Percentiles rank a stretch among this genome's conserved stretches.
These are phyloP conservation scores for Sminthurides aquaticus DNA, from an alignment of 2,888 invertebrate genomes.

Conservation along the genomic window DNA sequence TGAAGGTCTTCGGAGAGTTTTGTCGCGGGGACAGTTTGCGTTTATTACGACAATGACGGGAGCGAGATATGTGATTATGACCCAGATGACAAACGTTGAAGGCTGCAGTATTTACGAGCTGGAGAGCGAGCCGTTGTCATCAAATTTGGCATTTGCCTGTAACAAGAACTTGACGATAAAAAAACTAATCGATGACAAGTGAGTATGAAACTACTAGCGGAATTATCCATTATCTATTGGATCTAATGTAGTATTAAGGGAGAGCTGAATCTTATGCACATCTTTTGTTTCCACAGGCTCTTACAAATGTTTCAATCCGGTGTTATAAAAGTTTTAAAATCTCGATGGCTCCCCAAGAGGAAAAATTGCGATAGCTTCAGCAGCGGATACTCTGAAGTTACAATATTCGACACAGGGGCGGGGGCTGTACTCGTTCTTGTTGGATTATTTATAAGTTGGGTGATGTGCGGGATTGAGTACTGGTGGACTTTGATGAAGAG, in stretches of 20 bases:
- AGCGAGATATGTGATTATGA: slow-evolving; percentile 17
- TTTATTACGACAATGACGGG: slow-evolving; percentile 25
- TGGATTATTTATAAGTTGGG: slow-evolving; percentile 14
- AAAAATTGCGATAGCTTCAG: slow-evolving; percentile 1
- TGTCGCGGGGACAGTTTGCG: slow-evolving; percentile 24
- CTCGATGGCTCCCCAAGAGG: slow-evolving; percentile 19
- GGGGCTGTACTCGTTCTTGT: slow-evolving; percentile 13
- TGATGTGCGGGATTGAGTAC: slow-evolving; percentile 11
- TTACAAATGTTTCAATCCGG: slow-evolving; percentile 21
- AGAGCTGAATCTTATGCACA: no score
- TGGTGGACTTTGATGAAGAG: background rate
- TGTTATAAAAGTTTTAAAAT: slow-evolving; percentile 12
- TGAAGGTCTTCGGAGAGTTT: slow-evolving; percentile 21
- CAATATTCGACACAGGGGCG: slow-evolving; percentile 21
- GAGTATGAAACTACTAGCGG: slow-evolving; percentile 1
- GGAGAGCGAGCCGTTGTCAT: slow-evolving; percentile 19
- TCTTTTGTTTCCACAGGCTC: no score
- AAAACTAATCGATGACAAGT: slow-evolving; percentile 23
- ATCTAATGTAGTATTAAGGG: background rate
- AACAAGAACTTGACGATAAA: slow-evolving; percentile 13
- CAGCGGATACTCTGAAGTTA: slow-evolving; percentile 8
- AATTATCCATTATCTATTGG: background rate
- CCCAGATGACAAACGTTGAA: slow-evolving; percentile 18
- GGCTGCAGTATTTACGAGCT: slow-evolving; percentile 24
- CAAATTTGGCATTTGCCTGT: slow-evolving; percentile 27